Conservation (phyloP, 2,797 vertebrate genomes). For the Cetoscarus ocellatus region DNA sequence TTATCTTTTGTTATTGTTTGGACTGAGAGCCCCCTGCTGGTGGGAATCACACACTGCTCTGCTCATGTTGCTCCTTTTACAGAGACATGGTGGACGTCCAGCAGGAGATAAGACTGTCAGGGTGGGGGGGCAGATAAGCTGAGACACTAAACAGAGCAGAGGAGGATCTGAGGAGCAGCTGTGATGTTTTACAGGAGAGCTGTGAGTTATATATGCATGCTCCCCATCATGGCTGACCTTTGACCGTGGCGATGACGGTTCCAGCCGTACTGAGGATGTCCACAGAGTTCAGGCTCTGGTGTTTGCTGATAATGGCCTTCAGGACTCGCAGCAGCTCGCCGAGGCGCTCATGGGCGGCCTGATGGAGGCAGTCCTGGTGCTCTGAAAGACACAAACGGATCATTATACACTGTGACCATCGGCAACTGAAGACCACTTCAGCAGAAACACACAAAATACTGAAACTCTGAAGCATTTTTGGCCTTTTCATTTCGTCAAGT, state of each 20-base stretch:
- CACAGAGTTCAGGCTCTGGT: constrained; percentile 95
- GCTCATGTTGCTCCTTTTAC: constrained; percentile 43
- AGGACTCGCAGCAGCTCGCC: constrained; percentile 93
- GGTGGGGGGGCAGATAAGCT: constrained; percentile 52
- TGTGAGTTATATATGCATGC: constrained; percentile 19
- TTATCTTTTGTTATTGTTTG: too few relatives aligned
- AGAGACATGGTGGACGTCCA: constrained; percentile 39
- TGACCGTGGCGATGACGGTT: constrained; percentile 94
- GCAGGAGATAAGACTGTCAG: constrained; percentile 53
- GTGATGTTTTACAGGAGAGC: constrained; percentile 47
- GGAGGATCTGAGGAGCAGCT: constrained; percentile 57
- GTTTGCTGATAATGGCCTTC: constrained; percentile 92
- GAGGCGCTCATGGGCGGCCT: constrained; percentile 92
- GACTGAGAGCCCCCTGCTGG: too few relatives aligned
- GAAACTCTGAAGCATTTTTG: too few relatives aligned
- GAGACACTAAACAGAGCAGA: constrained; percentile 71
- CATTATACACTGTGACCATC: too few relatives aligned
- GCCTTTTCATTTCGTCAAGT: too few relatives aligned
- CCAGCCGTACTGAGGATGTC: constrained; percentile 96
- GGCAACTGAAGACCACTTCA: too few relatives aligned
- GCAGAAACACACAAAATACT: too few relatives aligned
- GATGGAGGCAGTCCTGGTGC: constrained; percentile 91
- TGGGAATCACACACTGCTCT: too few relatives aligned
- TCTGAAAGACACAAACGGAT: constrained; percentile 76
- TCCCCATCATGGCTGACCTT: constrained; percentile 87